A percentile compares a stretch with the other conserved stretches of the same genome.
Evolutionary conservation across 2,797 vertebrate genomes (phyloP).

Genomic region (Myotis planiceps): DNA sequence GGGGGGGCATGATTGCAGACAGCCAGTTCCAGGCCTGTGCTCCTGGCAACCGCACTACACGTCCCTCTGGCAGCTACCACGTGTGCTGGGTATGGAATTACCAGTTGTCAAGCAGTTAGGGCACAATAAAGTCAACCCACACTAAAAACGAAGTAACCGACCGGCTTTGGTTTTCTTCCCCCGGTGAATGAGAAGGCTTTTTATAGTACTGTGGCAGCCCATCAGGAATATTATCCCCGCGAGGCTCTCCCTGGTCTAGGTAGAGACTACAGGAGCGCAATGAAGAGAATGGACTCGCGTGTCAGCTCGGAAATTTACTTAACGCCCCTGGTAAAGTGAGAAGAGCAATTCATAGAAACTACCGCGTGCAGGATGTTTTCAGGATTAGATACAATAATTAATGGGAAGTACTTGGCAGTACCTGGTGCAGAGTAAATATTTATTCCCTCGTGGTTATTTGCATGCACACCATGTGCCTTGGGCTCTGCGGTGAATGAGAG

Average conservation of each 20-base stretch:
- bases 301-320: not conserved
- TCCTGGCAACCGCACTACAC: not conserved
- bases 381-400: not conserved
- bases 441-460: slow-evolving; percentile 40
- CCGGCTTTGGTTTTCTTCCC: not conserved
- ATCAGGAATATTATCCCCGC: not conserved
- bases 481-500: not conserved
- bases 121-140: not conserved
- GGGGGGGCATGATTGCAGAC: not conserved
- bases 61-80: not conserved
- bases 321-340: not conserved
- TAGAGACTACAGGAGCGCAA: not conserved
- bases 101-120: not conserved
- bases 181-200: not conserved
- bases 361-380: not conserved
- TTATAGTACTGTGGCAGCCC: not conserved
- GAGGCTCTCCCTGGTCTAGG: not conserved
- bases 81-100: not conserved
- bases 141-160: too few relatives aligned
- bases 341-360: slow-evolving; percentile 15
- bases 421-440: not conserved
- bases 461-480: not conserved
- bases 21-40: not conserved
- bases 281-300: not conserved
- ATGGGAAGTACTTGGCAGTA: not conserved